Percentiles rank a stretch among this genome's conserved stretches.
phyloP scores from a whole-genome alignment of 2,888 invertebrate genomes.

The Drosophila mulleri region DNA sequence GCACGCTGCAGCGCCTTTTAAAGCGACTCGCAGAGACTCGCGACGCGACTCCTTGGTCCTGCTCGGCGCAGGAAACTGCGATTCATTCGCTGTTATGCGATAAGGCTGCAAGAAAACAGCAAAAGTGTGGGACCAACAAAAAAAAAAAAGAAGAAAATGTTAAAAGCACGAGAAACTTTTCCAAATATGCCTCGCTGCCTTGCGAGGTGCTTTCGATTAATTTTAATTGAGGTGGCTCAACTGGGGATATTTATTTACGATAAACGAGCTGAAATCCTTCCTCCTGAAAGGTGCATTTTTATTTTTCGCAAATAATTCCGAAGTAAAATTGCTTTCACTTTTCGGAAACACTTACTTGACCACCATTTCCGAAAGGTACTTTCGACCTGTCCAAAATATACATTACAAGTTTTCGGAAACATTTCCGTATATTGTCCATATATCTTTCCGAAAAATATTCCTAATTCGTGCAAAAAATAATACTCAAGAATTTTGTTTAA shows the following conservation, averaged over 20 bases:
- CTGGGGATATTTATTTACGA: not conserved
- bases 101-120: slow-evolving; percentile 46
- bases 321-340: too few relatives aligned
- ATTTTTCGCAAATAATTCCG: too few relatives aligned
- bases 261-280: not conserved
- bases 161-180: slow-evolving; percentile 36
- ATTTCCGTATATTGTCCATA: not conserved
- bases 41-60: slow-evolving; percentile 10
- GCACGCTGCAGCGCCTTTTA: slow-evolving; percentile 69
- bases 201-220: slow-evolving; percentile 37
- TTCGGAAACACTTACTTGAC: not conserved
- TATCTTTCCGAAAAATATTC: too few relatives aligned
- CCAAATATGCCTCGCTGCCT: slow-evolving; percentile 10
- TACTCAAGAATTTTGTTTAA: too few relatives aligned
- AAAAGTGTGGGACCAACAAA: not conserved
- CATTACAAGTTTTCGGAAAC: not conserved
- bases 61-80: slow-evolving; percentile 7
- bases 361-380: not conserved
- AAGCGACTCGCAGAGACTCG: slow-evolving; percentile 17
- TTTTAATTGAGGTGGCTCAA: not conserved
- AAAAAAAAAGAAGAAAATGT: slow-evolving; percentile 8
- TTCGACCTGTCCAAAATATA: not conserved
- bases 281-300: not conserved
- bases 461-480: too few relatives aligned
- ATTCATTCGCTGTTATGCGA: slow-evolving; percentile 60